Conservation (phyloP, 2,888 invertebrate species). For the Sphaerophoria taeniata region DNA sequence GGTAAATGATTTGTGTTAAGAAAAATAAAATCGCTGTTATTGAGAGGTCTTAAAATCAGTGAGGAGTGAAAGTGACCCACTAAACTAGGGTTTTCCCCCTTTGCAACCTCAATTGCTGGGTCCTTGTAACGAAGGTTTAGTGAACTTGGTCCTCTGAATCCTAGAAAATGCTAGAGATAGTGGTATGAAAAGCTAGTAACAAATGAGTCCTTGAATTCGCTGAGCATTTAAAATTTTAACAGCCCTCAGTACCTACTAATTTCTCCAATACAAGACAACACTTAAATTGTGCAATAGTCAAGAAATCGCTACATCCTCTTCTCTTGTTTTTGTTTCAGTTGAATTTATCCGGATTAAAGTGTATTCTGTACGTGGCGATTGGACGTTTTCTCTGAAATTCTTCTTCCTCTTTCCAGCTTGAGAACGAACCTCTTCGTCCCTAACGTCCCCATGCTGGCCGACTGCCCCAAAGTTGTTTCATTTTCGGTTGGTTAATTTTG, state of each 20-base stretch:
- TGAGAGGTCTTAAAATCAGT: too few relatives aligned
- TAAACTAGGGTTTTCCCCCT: too few relatives aligned
- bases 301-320: not conserved
- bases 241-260: not conserved
- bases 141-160: too few relatives aligned
- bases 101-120: too few relatives aligned
- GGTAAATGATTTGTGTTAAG: too few relatives aligned
- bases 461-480: conserved; percentile 39
- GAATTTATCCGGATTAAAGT: conserved; percentile 57
- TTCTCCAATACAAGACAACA: conserved; percentile 25
- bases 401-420: not conserved
- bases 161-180: too few relatives aligned
- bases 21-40: too few relatives aligned
- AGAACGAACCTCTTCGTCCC: not conserved
- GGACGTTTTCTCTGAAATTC: conserved; percentile 36
- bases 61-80: too few relatives aligned
- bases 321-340: conserved; percentile 36
- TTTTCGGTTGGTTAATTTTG: conserved; percentile 73
- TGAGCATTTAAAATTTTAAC: too few relatives aligned
- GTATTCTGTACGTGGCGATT: conserved; percentile 60
- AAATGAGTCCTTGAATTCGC: too few relatives aligned
- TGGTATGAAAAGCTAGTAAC: too few relatives aligned
- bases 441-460: not conserved
- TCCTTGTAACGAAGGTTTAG: too few relatives aligned
- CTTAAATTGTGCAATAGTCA: conserved; percentile 16